Evolutionary conservation across 2,888 invertebrate genomes (phyloP), one percentile per base, ranked within the genome.

Genomic region (Busseola fusca): DNA sequence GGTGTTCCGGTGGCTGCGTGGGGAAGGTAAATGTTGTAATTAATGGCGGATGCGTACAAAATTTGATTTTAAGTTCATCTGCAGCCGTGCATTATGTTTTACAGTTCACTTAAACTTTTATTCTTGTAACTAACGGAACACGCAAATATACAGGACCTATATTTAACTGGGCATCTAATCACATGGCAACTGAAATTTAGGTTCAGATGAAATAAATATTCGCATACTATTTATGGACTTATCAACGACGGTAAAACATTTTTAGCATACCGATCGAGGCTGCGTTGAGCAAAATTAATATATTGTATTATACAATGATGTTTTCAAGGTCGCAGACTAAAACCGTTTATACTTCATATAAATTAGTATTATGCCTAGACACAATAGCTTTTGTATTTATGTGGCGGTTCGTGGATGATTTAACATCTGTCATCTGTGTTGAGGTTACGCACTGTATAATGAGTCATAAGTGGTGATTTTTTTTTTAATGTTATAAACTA

Each of bases 1-100:
- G 89, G 90, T 89, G 90, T 92, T 92, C 91, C 91, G 91, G 89
- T 80, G 85, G 83, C 86, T 88, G 87, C 86, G 83, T 85, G 84
- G 82, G 77, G 83, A 79, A 74, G 74, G 85, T 89, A 87, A 88
- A 87, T 81, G 86, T 78, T 83, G 85, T 87, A 87, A 87, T 90
- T 90, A 90, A 72, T 85, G 85, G 25, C 69, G 64, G 76, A 77
- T 86, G 87, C 85, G 87, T 72, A 80, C 59, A 62, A 82, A 84
- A 76, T 70, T 74, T 63, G n/a, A 70, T 77, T 77, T 76, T 69
- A 84, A 81, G 75, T 80, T 78, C 76, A 81, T 78, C 60, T 74
- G 60, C 76, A 63, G 48, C 62, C 58, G 27, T 70, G 70, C 50
- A 58, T 73, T 69, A 27, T 67, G 27, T 69, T 79, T 75, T 69